These are phyloP conservation scores for Phaetusa simplex DNA, from an alignment of 2,113 vertebrate genomes.

Conservation along the genomic window DNA sequence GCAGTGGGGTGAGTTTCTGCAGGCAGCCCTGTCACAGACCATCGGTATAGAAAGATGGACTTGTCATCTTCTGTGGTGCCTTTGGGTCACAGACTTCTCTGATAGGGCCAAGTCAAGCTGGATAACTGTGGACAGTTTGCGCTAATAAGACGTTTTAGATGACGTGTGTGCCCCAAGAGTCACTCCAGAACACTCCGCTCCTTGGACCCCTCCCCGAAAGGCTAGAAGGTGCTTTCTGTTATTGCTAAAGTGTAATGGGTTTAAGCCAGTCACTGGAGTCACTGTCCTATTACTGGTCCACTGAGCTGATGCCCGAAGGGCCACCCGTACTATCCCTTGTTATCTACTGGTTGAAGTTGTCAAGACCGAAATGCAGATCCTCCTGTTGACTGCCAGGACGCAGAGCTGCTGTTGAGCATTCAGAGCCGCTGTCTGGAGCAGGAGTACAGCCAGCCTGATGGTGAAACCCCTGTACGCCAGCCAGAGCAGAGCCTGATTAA, in stretches of 20 bases:
- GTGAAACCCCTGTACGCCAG: neutral
- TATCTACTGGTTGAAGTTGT: neutral
- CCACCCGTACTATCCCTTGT: neutral
- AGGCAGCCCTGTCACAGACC: neutral
- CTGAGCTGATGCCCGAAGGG: neutral
- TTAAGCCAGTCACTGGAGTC: neutral
- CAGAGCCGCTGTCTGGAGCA: neutral
- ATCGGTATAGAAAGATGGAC: neutral
- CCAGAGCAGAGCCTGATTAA: slow-evolving; percentile 11
- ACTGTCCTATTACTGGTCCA: neutral
- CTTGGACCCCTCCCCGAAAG: neutral
- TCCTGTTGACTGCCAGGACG: neutral
- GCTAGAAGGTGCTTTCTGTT: neutral
- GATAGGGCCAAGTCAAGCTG: neutral
- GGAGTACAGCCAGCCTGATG: neutral
- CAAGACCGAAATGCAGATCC: neutral
- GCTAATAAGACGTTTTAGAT: neutral
- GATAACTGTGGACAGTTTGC: neutral
- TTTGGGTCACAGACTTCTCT: neutral
- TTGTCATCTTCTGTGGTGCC: neutral
- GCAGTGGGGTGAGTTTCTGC: neutral
- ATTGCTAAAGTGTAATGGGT: neutral
- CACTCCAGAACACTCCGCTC: neutral
- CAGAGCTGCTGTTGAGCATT: neutral
- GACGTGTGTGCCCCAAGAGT: neutral